phyloP scores from a whole-genome alignment of 1,140 invertebrate species.

The Leptinotarsa texana region DNA sequence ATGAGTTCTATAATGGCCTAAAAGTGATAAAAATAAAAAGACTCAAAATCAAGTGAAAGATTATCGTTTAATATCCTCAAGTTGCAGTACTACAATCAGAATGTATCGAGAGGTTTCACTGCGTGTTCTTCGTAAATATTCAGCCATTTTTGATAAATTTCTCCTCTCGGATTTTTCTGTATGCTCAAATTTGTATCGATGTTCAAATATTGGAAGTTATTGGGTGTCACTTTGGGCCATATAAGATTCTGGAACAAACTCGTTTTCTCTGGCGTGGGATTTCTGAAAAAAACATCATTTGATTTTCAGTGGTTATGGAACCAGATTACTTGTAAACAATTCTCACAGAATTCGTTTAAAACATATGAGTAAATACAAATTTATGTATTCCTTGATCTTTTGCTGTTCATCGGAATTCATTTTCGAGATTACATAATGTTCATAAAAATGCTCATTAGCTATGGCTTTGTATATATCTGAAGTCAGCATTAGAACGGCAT shows the following conservation, averaged over 20 bases:
- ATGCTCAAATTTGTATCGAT: slow-evolving; percentile 30
- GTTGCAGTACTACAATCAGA: neutral
- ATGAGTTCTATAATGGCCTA: too few species aligned
- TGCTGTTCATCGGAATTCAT: too few species aligned
- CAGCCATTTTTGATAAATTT: slow-evolving; percentile 33
- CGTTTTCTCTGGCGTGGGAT: slow-evolving; percentile 31
- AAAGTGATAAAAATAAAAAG: too few species aligned
- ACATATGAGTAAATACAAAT: too few species aligned
- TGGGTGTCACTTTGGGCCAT: slow-evolving; percentile 31
- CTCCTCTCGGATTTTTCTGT: slow-evolving; percentile 20
- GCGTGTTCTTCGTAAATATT: slow-evolving; percentile 31
- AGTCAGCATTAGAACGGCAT: too few species aligned
- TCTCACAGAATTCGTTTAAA: neutral
- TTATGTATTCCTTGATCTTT: too few species aligned
- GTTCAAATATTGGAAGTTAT: slow-evolving; percentile 31
- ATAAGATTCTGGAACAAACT: slow-evolving; percentile 30
- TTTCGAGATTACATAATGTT: too few species aligned
- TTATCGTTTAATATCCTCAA: too few species aligned
- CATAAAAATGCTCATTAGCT: too few species aligned
- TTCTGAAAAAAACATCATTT: slow-evolving; percentile 15
- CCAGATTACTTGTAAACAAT: neutral
- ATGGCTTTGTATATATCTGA: too few species aligned
- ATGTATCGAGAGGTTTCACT: slow-evolving; percentile 32
- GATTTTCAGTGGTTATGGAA: neutral
- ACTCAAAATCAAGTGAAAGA: too few species aligned